A percentile compares a stretch with the other conserved stretches of the same genome.
Evolutionary conservation across 2,797 vertebrate species (phyloP).

Genomic region (Lophius americanus): DNA sequence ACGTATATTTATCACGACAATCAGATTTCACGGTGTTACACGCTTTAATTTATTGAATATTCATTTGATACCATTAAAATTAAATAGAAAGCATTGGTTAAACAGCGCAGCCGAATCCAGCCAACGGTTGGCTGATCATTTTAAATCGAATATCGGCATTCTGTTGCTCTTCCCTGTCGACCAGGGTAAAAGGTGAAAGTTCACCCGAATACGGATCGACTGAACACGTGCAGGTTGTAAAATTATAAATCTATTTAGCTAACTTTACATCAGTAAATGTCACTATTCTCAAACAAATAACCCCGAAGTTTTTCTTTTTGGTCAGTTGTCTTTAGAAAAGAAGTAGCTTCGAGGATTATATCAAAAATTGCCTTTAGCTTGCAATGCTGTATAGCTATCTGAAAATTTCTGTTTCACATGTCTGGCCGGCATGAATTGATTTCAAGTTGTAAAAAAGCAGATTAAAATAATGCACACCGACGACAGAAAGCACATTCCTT

Average conservation of each 20-base stretch:
- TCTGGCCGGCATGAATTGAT: too few relatives aligned
- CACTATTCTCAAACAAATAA: background rate
- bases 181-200: constrained; percentile 68
- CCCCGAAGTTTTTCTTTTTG: rapidly evolving
- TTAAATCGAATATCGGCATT: constrained; percentile 21
- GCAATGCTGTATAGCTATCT: too few relatives aligned
- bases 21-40: background rate
- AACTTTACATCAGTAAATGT: rapidly evolving
- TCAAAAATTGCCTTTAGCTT: too few relatives aligned
- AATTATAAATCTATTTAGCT: constrained; percentile 18
- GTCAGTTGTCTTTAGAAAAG: rapidly evolving
- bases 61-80: rapidly evolving
- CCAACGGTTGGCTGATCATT: rapidly evolving
- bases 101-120: too few relatives aligned
- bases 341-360: background rate
- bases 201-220: constrained; percentile 50
- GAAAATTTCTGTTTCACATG: too few relatives aligned
- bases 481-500: too few relatives aligned
- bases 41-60: background rate
- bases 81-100: background rate
- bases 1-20: background rate
- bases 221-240: constrained; percentile 64
- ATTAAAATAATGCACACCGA: too few relatives aligned
- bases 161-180: constrained; percentile 63
- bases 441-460: constrained; percentile 3